Conservation (phyloP, 2,888 invertebrate species). For the Hyppa rectilinea region DNA sequence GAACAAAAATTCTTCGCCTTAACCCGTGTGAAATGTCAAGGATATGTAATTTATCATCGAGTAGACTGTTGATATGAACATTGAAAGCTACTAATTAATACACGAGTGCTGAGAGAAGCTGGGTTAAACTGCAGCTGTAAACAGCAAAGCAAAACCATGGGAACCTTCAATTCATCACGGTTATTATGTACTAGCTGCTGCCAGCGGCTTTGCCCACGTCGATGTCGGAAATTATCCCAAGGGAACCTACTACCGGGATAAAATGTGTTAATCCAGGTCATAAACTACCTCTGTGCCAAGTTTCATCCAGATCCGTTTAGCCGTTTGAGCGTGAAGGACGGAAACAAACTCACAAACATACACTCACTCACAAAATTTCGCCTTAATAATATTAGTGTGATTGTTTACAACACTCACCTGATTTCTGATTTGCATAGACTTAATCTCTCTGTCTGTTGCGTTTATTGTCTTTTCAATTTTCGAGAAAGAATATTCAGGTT, state of each 20-base stretch:
- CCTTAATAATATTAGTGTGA: too few species aligned
- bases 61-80: constrained; percentile 5
- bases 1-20: constrained; percentile 14
- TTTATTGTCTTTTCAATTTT: neutral
- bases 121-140: neutral
- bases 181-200: too few species aligned
- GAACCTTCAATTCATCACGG: neutral
- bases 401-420: neutral
- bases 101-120: neutral
- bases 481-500: neutral
- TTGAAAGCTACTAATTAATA: constrained; percentile 20
- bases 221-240: too few species aligned
- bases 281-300: too few species aligned
- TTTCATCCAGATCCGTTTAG: too few species aligned
- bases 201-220: too few species aligned
- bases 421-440: neutral
- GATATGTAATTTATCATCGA: constrained; percentile 36
- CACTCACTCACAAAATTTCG: too few species aligned
- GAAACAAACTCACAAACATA: too few species aligned
- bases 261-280: too few species aligned
- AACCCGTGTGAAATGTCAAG: constrained; percentile 54
- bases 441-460: neutral
- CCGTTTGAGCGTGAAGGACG: too few species aligned
- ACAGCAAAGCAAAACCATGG: neutral
- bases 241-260: too few species aligned